These are phyloP conservation scores for Drosophila pseudotakahashii DNA, from an alignment of 2,888 invertebrate species.

Conservation along the genomic window DNA sequence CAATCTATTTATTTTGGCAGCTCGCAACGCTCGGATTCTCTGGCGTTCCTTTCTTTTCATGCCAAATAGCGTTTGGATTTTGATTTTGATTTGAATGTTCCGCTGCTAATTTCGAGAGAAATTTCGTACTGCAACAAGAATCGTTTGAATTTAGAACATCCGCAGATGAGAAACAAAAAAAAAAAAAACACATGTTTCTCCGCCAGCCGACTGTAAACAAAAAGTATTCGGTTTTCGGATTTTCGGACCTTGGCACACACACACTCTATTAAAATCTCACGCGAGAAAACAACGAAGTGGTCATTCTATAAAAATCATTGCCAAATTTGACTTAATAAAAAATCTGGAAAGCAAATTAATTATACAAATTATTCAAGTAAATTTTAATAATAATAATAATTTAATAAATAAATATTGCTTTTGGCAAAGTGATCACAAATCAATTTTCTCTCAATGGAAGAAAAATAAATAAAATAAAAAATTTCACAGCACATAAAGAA, in stretches of 20 bases:
- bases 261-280: conserved; percentile 14
- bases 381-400: too few relatives aligned
- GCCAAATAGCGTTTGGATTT: conserved; percentile 33
- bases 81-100: not conserved
- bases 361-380: not conserved
- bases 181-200: conserved; percentile 21
- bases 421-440: not conserved
- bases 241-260: conserved; percentile 27
- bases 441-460: not conserved
- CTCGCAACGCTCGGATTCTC: conserved; percentile 17
- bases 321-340: too few relatives aligned
- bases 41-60: conserved; percentile 7
- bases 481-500: not conserved
- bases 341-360: not conserved
- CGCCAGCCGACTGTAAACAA: conserved; percentile 29
- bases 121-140: conserved; percentile 8
- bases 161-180: not conserved
- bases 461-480: not conserved
- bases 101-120: conserved; percentile 26
- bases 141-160: conserved; percentile 11
- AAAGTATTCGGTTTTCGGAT: conserved; percentile 2
- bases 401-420: not conserved
- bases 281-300: too few relatives aligned
- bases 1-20: conserved; percentile 49
- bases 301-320: not conserved